Conservation (phyloP, 2,113 vertebrate species). For the Balaenoptera acutorostrata region DNA sequence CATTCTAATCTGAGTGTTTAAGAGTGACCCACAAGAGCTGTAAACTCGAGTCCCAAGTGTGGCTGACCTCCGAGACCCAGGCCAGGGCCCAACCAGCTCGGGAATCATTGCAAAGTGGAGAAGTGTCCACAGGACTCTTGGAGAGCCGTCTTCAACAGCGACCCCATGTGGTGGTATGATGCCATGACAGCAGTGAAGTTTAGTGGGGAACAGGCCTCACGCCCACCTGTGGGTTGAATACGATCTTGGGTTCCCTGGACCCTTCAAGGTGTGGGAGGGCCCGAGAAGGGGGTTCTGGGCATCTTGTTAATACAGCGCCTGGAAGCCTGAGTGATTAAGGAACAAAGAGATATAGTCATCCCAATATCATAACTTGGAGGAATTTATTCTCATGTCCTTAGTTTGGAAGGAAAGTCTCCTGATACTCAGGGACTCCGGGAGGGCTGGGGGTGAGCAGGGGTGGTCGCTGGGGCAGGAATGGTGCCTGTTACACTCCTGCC, state of each 20-base stretch:
- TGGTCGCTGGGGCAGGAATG: accelerated
- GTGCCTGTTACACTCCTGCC: background rate
- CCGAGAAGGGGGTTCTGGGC: too few species aligned
- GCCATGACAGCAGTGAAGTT: background rate
- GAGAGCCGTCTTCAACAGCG: accelerated
- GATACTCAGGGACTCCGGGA: background rate
- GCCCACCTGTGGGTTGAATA: too few species aligned
- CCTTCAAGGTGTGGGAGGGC: background rate
- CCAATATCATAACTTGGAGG: accelerated
- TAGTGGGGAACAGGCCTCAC: too few species aligned
- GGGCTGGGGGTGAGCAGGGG: accelerated
- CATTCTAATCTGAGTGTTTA: background rate
- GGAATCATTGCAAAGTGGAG: background rate
- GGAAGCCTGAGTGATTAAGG: too few species aligned
- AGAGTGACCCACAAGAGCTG: background rate
- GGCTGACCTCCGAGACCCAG: background rate
- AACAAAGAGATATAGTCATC: background rate
- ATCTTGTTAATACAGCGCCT: background rate
- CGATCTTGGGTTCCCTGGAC: background rate
- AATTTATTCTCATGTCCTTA: background rate
- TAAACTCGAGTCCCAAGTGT: background rate
- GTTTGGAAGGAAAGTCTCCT: background rate
- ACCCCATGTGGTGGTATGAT: background rate
- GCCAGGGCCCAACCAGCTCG: accelerated
- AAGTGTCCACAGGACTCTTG: background rate